Percentiles rank a stretch among this genome's conserved stretches.
phyloP scores from a whole-genome alignment of 37 sponge, comb jelly and placozoan species.

The Cliona cf. orientalis region DNA sequence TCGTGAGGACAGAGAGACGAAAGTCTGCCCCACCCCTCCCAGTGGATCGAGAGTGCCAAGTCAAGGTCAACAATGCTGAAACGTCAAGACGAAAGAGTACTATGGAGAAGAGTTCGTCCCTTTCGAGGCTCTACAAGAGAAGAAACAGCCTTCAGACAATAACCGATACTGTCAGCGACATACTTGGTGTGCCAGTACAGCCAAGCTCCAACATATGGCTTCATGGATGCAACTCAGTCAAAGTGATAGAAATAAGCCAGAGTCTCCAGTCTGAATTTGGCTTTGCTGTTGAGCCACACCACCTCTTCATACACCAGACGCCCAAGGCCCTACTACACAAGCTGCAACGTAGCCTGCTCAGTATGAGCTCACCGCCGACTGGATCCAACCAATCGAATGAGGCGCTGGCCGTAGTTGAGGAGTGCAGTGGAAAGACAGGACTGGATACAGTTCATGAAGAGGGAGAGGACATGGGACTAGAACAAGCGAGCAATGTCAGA shows the following conservation, averaged over 20 bases:
- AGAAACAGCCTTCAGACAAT: conserved; percentile 10
- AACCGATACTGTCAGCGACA: background rate
- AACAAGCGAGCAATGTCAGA: background rate
- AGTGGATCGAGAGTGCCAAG: background rate
- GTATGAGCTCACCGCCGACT: background rate
- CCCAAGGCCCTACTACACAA: conserved; percentile 24
- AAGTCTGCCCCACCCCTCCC: background rate
- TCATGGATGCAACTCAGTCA: conserved; percentile 46
- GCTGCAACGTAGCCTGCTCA: conserved; percentile 7
- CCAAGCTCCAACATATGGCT: conserved; percentile 44
- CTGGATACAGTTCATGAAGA: background rate
- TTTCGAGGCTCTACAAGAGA: background rate
- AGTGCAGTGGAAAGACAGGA: background rate
- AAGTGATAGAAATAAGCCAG: conserved; percentile 42
- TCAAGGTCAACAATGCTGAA: too few species aligned
- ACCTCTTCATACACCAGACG: conserved; percentile 28
- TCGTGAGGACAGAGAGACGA: background rate
- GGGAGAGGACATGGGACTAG: background rate
- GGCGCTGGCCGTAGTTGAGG: background rate
- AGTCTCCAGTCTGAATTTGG: conserved; percentile 13
- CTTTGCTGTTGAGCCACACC: conserved; percentile 28
- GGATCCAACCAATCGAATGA: background rate
- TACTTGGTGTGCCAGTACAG: conserved; percentile 4
- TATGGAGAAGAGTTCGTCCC: background rate
- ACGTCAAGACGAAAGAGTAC: background rate